phyloP scores from a whole-genome alignment of 2,113 vertebrate genomes.

The Platanista minor region DNA sequence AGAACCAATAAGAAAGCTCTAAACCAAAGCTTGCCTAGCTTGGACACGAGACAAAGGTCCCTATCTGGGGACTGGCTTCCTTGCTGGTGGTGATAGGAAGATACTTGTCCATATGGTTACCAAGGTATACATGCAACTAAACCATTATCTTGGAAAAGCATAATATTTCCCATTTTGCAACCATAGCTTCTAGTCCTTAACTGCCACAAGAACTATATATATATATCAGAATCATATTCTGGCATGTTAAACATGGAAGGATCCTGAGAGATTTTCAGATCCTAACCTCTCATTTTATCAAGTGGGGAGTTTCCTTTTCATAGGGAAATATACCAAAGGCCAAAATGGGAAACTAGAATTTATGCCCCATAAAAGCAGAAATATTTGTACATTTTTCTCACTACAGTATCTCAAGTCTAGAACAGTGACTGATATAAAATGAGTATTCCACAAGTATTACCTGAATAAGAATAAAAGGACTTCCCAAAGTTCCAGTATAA shows the following conservation, averaged over 20 bases:
- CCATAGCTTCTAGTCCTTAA: neutral
- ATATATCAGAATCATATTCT: neutral
- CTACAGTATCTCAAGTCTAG: neutral
- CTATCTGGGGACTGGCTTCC: neutral
- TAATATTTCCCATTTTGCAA: neutral
- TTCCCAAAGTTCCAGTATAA: neutral
- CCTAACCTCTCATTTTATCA: neutral
- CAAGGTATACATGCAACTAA: neutral
- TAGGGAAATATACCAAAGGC: neutral
- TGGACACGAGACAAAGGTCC: neutral
- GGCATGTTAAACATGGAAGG: neutral
- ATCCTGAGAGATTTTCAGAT: neutral
- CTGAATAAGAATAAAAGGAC: neutral
- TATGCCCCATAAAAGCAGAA: neutral
- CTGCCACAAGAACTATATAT: neutral
- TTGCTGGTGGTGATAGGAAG: neutral
- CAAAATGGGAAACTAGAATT: neutral
- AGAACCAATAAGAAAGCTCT: neutral
- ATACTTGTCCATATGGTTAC: neutral
- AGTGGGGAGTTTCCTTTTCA: neutral
- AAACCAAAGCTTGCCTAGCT: neutral
- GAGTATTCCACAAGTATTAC: neutral
- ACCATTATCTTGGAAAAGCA: neutral
- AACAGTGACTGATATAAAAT: neutral
- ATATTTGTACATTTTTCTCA: neutral